Conservation (phyloP, 1,140 invertebrate species). For the Halictus rubicundus region DNA sequence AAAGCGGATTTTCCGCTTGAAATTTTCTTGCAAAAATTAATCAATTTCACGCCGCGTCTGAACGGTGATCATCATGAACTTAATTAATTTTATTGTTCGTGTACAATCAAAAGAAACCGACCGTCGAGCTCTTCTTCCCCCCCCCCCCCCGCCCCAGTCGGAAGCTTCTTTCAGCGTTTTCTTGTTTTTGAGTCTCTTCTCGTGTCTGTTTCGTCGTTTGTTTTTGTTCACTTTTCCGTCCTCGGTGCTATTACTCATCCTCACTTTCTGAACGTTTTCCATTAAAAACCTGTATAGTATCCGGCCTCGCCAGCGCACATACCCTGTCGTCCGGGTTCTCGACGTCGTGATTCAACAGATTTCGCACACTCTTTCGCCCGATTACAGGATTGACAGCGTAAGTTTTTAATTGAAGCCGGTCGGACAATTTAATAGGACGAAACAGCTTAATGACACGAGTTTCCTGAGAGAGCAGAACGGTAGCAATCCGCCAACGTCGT, state of each 20-base stretch:
- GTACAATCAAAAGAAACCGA: not conserved
- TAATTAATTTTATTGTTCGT: conserved; percentile 15
- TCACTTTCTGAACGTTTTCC: conserved; percentile 16
- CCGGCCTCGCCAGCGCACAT: not conserved
- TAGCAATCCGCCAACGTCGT: not conserved
- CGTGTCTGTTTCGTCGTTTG: conserved; percentile 11
- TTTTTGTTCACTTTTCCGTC: conserved; percentile 11
- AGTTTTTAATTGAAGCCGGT: conserved; percentile 8
- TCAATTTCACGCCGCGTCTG: not conserved
- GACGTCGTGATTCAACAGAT: no score
- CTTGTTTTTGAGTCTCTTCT: not conserved
- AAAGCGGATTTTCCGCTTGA: not conserved
- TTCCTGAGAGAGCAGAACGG: not conserved
- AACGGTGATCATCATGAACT: not conserved
- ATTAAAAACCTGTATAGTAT: conserved; percentile 24
- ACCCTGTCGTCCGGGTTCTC: not conserved
- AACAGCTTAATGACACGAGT: not conserved
- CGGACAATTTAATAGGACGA: conserved; percentile 2
- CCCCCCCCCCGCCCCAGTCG: no score
- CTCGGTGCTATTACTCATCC: conserved; percentile 18
- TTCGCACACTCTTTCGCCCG: not conserved
- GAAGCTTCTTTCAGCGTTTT: not conserved
- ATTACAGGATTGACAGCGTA: conserved; percentile 1
- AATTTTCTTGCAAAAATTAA: not conserved
- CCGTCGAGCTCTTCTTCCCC: not conserved